Base-by-base conservation (phyloP, 2,888 invertebrate species). In the Pollenia labialis region DNA sequence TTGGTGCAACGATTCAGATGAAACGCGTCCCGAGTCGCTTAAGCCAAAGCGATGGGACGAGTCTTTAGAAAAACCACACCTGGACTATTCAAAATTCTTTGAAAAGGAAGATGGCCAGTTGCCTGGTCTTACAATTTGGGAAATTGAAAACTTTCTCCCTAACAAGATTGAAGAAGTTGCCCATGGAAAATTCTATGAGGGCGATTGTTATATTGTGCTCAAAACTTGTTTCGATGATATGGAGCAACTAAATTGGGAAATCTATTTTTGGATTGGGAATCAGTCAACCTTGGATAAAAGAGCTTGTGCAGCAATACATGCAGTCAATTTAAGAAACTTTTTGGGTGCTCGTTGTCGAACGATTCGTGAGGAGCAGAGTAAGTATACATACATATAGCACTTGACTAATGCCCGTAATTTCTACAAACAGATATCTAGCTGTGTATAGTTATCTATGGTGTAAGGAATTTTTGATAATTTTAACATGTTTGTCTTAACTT, bases 251-350 rank as follows among this genome's bases (percentile, higher is more conserved):
- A 95, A 95, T 79, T 99, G 99, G 98, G 97, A 98, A 90, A 99
- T 99, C 91, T 99, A 97, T 94, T 99, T 99, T 93, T 99, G 99
- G 99, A 99, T 99, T 90, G 99, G 99, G 48, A 97, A 97, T 86
- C 97, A 98, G 91, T 97, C 99, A 3, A 96, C 99, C 12, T 97
- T 99, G 94, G 95, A 93, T 69, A 93, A 93, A 85, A 90, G 93
- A 8, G 93, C 93, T 12, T 93, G 94, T 85, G 93, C 93, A 12
- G 94, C 99, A 6, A 99, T 99, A 93, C 99, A 99, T 94, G 99
- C 99, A 0, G 99, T 99, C 0, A 99, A 99, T 94, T 94, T 99
- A 87, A 95, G 99, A 77, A 99, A 99, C 93, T 96, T 97, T 92
- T 94, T 99, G 75, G 99, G 99, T 4, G 99, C 99, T 0, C 96